Evolutionary conservation across 2,888 invertebrate species (phyloP), one percentile per base, ranked within the genome.

Genomic region (Stenodera caucasica): DNA sequence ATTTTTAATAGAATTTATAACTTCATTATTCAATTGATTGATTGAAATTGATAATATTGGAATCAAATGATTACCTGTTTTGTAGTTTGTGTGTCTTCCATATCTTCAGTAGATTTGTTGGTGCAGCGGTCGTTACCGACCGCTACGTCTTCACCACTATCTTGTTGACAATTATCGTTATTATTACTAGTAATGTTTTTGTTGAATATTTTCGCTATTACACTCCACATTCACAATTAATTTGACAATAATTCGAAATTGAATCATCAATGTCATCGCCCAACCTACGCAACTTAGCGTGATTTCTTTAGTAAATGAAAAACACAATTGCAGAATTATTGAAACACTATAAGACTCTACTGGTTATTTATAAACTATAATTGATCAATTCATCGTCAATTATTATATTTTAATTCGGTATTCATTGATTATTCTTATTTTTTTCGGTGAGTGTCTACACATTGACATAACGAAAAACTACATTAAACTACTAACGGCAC

Each of bases 61-160:
- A 35, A 30, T 52, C 33, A 32, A 45, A 32, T 52, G 59, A 76
- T 83, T 84, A 87, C 87, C 86, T 86, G 86, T 84, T 85, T 85
- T 70, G 86, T 85, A 77, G 85, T 85, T 81, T 85, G 84, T 76
- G 82, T 83, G 79, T 86, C 86, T 82, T 87, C 86, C 85, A 85
- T 84, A 81, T 86, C 86, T 80, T 82, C 81, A 80, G 82, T 80
- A 55, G 69, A 65, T 77, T 76, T 62, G 73, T 73, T 40, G 37
- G 18, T 40, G 37, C 37, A 40, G 67, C 76, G 77, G 75, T 79
- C 63, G 52, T 57, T 55, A 33, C 67, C 70, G 59, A 65, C 68
- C 66, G 70, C 64, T 67, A 66, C 56, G 53, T 70, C 67, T 63
- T 71, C 74, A 69, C 70, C 70, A 33, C 9, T 18, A 9, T 40